Conservation (phyloP, 2,888 invertebrate species). For the Tuberolachnus salignus region DNA sequence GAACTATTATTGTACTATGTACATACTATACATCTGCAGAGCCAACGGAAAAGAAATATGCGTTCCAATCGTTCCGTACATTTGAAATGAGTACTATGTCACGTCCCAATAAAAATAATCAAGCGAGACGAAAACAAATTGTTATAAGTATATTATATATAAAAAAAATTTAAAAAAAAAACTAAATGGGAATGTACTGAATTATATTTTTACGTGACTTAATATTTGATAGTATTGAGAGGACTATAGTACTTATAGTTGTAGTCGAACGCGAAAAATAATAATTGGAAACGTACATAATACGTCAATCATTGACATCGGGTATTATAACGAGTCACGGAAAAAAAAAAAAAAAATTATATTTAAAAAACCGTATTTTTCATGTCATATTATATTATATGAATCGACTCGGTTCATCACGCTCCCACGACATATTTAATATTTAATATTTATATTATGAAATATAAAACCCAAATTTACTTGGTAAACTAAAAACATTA, state of each 20-base stretch:
- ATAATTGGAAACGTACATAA: slow-evolving; percentile 29
- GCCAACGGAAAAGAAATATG: background rate
- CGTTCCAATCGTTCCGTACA: background rate
- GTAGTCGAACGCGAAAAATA: background rate
- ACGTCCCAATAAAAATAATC: slow-evolving; percentile 21
- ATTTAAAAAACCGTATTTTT: too few relatives aligned
- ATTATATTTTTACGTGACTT: slow-evolving; percentile 37
- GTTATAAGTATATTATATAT: background rate
- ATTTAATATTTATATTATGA: too few relatives aligned
- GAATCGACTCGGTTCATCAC: too few relatives aligned
- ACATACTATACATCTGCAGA: background rate
- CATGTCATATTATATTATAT: background rate
- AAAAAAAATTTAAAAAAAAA: too few relatives aligned
- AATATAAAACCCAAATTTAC: too few relatives aligned
- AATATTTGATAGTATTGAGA: slow-evolving; percentile 1
- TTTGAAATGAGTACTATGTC: background rate
- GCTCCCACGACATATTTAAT: too few relatives aligned
- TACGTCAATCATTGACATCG: slow-evolving; percentile 16
- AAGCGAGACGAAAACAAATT: slow-evolving; percentile 38
- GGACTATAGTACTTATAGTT: too few relatives aligned
- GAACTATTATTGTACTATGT: too few relatives aligned
- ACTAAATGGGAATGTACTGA: slow-evolving; percentile 15
- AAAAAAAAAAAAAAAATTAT: slow-evolving; percentile 3
- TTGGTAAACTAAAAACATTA: too few relatives aligned
- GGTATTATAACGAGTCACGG: slow-evolving; percentile 21